Evolutionary conservation across 2,888 invertebrate species (phyloP), one percentile per base, ranked within the genome.

Genomic region (Papilio gigon): DNA sequence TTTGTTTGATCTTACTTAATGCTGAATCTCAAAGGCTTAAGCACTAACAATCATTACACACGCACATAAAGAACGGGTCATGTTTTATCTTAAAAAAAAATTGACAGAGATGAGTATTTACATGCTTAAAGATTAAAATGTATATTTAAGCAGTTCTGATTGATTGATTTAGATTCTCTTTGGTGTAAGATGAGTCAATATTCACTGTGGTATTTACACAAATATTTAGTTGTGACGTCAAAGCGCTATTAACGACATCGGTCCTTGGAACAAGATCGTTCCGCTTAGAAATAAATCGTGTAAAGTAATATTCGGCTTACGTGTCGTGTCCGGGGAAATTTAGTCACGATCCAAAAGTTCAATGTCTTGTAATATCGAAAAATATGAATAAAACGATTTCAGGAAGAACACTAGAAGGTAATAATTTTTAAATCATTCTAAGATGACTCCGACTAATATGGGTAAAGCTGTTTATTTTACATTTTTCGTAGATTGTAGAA

Each of bases 271-370:
- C n/a, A 33, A 22, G 22, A 30, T 17, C 40, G 67, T 67, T 67
- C 67, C 67, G 67, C 60, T 67, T 67, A 67, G 67, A 67, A 50
- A 61, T 61, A 35, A 37, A 25, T 61, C 50, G 66, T 60, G 35
- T 50, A 50, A 50, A 66, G 14, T 8, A 33, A 35, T 27, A 5
- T 53, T 64, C 37, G 25, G 50, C 50, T 53, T 60, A 37, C 27
- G 25, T 67, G 59, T 59, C 59, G 47, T 17, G 50, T 37, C n/a
- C 14, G 66, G 66, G 66, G 60, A 67, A 67, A 37, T 60, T 60
- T 37, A 27, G 60, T 47, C 22, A 59, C 27, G 50, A 40, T 61
- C 25, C 2, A 37, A 67, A 61, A 37, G 40, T 67, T 62, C 40
- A 61, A 40, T 40, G 67, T 61, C 30, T 61, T 64, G n/a, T 44